These are phyloP conservation scores for Pandemis corylana DNA, from an alignment of 2,888 invertebrate genomes.

Conservation along the genomic window DNA sequence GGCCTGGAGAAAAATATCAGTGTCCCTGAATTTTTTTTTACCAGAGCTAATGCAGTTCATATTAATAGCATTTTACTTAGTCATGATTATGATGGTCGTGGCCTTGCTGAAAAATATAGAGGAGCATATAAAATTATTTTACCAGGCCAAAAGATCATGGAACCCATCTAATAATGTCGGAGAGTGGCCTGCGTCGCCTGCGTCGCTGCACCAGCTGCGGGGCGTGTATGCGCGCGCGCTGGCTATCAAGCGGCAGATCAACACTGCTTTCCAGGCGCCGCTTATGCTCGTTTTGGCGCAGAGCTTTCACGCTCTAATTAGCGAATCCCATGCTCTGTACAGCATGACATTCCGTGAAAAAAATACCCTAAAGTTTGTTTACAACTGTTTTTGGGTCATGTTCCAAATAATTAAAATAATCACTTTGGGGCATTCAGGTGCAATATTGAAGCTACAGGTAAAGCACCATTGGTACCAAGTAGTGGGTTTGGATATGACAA, in stretches of 20 bases:
- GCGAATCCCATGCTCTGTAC: constrained; percentile 38
- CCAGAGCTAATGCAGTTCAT: constrained; percentile 39
- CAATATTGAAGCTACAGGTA: constrained; percentile 17
- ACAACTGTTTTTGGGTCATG: not conserved
- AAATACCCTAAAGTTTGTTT: too few species aligned
- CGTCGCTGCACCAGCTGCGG: constrained; percentile 18
- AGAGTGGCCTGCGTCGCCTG: not conserved
- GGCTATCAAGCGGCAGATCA: constrained; percentile 25
- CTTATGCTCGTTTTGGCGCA: constrained; percentile 29
- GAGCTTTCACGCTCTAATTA: constrained; percentile 39
- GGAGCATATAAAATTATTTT: constrained; percentile 14
- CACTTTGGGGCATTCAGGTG: not conserved
- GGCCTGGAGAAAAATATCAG: constrained; percentile 18
- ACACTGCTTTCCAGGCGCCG: constrained; percentile 35
- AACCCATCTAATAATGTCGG: not conserved
- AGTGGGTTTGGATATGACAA: not conserved
- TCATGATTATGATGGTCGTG: constrained; percentile 35
- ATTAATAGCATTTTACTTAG: constrained; percentile 27
- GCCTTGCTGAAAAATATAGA: constrained; percentile 38
- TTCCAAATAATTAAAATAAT: constrained; percentile 12
- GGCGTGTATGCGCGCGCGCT: constrained; percentile 27
- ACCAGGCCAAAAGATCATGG: not conserved
- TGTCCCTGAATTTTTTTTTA: constrained; percentile 15
- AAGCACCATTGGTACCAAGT: too few species aligned
- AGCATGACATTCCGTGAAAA: constrained; percentile 5